A percentile compares a stretch with the other conserved stretches of the same genome.
Evolutionary conservation across 2,888 invertebrate genomes (phyloP).

Genomic region (Pseudanteris insignis): DNA sequence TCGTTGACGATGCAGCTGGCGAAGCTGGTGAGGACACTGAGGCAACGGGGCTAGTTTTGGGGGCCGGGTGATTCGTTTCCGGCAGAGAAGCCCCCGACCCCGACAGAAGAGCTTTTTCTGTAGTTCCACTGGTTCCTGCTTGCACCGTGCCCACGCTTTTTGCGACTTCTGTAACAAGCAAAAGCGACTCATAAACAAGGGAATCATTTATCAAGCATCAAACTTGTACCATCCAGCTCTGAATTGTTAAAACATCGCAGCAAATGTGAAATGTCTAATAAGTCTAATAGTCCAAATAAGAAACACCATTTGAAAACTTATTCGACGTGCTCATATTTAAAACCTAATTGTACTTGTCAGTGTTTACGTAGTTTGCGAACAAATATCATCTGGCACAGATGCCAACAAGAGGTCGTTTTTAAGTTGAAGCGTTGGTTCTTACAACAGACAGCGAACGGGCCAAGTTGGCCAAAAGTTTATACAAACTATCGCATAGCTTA

Average conservation of each 20-base stretch:
- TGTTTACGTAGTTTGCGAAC: slow-evolving; percentile 54
- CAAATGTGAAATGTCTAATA: too few relatives aligned
- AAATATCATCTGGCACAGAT: slow-evolving; percentile 26
- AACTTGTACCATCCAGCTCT: too few relatives aligned
- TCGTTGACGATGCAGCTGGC: slow-evolving; percentile 51
- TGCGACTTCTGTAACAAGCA: slow-evolving; percentile 57
- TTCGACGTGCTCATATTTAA: slow-evolving; percentile 55
- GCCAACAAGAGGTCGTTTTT: slow-evolving; percentile 21
- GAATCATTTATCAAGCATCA: too few relatives aligned
- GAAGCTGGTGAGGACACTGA: slow-evolving; percentile 55
- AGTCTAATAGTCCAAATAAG: too few relatives aligned
- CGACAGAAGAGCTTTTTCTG: slow-evolving; percentile 52
- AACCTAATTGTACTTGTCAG: slow-evolving; percentile 55
- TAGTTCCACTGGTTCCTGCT: slow-evolving; percentile 55
- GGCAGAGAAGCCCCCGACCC: slow-evolving; percentile 57
- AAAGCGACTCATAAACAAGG: slow-evolving; percentile 9
- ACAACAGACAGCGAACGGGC: slow-evolving; percentile 18
- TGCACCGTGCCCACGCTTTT: slow-evolving; percentile 55
- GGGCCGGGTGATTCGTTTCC: slow-evolving; percentile 59
- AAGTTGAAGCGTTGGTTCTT: slow-evolving; percentile 30
- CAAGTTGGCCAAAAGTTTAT: slow-evolving; percentile 18
- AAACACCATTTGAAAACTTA: too few relatives aligned
- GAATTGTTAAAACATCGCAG: too few relatives aligned
- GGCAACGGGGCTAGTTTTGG: slow-evolving; percentile 61
- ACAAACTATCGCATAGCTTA: slow-evolving; percentile 20